Percentiles rank a stretch among this genome's conserved stretches.
These are phyloP conservation scores for Dryobota labecula DNA, from an alignment of 2,888 invertebrate species.

Conservation along the genomic window DNA sequence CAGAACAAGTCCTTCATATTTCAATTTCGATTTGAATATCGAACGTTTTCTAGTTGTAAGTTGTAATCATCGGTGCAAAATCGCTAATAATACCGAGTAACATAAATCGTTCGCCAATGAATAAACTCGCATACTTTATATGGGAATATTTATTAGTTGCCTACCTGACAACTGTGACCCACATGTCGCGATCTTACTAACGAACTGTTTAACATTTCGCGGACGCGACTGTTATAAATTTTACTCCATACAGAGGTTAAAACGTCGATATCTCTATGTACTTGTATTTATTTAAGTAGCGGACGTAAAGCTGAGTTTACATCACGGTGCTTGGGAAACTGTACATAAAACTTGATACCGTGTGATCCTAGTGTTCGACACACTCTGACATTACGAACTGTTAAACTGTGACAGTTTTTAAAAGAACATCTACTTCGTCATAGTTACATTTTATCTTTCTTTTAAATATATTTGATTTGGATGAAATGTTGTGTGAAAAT, in stretches of 20 bases:
- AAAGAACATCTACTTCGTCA: too few relatives aligned
- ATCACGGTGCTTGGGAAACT: background rate
- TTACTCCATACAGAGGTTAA: constrained; percentile 72
- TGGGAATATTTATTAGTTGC: constrained; percentile 62
- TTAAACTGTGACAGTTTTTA: too few relatives aligned
- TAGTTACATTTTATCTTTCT: too few relatives aligned
- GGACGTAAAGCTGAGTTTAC: constrained; percentile 24
- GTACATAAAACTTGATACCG: too few relatives aligned
- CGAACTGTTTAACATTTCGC: constrained; percentile 79
- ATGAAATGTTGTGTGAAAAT: too few relatives aligned
- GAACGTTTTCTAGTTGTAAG: constrained; percentile 28
- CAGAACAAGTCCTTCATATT: constrained; percentile 27
- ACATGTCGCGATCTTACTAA: constrained; percentile 71
- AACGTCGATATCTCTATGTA: constrained; percentile 53
- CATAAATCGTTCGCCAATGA: constrained; percentile 53
- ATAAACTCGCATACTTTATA: constrained; percentile 60
- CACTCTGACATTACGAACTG: too few relatives aligned
- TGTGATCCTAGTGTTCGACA: too few relatives aligned
- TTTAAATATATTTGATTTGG: too few relatives aligned
- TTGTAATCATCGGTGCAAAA: constrained; percentile 39
- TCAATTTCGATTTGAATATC: constrained; percentile 28
- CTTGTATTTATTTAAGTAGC: constrained; percentile 47
- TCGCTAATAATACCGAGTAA: constrained; percentile 45
- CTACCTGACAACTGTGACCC: constrained; percentile 58
- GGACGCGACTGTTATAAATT: constrained; percentile 76